A percentile compares a stretch with the other conserved stretches of the same genome.
phyloP scores from a whole-genome alignment of 2,888 invertebrate genomes.

The Sphaeridia pumilis region DNA sequence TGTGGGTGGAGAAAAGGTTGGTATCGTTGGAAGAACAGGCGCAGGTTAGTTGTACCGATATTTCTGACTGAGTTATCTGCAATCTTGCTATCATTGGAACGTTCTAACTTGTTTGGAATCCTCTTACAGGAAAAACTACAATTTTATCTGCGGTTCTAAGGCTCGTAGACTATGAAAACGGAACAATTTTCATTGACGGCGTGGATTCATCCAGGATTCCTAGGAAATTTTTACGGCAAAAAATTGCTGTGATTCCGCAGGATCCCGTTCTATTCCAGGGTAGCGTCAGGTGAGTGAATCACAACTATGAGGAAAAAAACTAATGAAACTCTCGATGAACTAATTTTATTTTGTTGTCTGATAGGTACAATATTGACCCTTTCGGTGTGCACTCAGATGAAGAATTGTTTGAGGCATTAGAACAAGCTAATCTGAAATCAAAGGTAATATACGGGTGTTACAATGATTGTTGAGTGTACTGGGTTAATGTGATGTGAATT shows the following conservation, averaged over 20 bases:
- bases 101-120: conserved; percentile 1
- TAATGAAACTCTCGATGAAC: neutral
- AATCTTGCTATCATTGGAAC: neutral
- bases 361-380: conserved; percentile 39
- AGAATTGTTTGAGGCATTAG: conserved; percentile 37
- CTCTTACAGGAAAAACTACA: conserved; percentile 36
- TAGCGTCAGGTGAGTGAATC: conserved; percentile 34
- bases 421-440: conserved; percentile 37
- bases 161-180: conserved; percentile 36
- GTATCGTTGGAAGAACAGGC: conserved; percentile 47
- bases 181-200: conserved; percentile 37
- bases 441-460: conserved; percentile 20
- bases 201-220: conserved; percentile 36
- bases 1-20: conserved; percentile 44
- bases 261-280: conserved; percentile 39
- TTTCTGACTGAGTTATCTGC: neutral
- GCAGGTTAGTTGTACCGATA: conserved; percentile 43
- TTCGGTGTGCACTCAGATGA: conserved; percentile 37
- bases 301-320: neutral
- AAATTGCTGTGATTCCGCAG: conserved; percentile 38
- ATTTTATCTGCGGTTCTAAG: conserved; percentile 36
- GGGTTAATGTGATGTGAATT: neutral
- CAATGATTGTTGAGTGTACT: neutral
- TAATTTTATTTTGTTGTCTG: neutral
- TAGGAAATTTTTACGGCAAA: conserved; percentile 35